Evolutionary conservation across 2,113 vertebrate species (phyloP), one percentile per base, ranked within the genome.

Genomic region (Brachyhypopomus occidentalis): DNA sequence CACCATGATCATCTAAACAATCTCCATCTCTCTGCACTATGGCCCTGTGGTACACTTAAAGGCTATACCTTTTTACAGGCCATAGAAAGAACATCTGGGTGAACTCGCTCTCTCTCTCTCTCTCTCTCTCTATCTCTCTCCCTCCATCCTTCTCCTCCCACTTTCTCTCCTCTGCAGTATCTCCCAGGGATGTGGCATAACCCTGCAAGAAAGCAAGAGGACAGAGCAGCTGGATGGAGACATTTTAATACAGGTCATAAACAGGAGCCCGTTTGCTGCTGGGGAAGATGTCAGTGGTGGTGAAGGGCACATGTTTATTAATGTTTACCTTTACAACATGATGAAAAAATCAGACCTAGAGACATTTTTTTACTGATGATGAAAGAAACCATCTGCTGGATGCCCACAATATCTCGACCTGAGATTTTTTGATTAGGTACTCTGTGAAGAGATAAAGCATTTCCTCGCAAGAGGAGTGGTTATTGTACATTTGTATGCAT

Each of bases 191-290:
- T 71, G 59, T 41, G 34, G 34, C 23, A 41, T 48, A 48, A 56
- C 38, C 73, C 30, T 58, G 66, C 66, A 56, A 76, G 73, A 75
- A 63, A 63, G 60, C 60, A 72, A 23, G 16, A 48, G 48, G 58
- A 72, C 52, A 66, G 75, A 60, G 22, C 45, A 12, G 30, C 62
- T 63, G 70, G 20, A 59, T 60, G 56, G 62, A 76, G 23, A 75
- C 67, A 66, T 63, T 80, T 84, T 78, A 78, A 75, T 81, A 52
- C 60, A 62, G 67, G 71, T 71, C n/a, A 76, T 82, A 86, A 84
- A 83, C 75, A 58, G 30, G 20, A 5, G 34, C 70, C 78, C 79
- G 72, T 84, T 75, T 81, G 82, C 75, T 30, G 17, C 64, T 38
- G 73, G 45, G n/a, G 66, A 75, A 84, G 63, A 81, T 75, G 56